Percentiles rank a stretch among this genome's conserved stretches.
phyloP scores from a whole-genome alignment of 2,113 vertebrate species.

The Rhinichthys klamathensis region DNA sequence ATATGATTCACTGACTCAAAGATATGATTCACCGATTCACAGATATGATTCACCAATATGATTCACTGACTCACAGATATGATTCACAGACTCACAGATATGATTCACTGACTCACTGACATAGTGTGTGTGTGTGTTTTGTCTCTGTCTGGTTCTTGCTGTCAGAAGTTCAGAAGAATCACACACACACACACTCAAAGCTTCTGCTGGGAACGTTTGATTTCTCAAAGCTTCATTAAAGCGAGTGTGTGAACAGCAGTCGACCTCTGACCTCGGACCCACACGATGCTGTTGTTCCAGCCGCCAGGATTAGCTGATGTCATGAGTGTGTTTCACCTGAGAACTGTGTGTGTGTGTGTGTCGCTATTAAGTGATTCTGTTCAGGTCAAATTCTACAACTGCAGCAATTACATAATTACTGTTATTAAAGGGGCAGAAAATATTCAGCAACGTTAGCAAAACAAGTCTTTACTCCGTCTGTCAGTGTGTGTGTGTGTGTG shows the following conservation, averaged over 20 bases:
- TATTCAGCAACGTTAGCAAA: conserved; percentile 63
- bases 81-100: no score
- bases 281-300: conserved; percentile 14
- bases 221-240: neutral
- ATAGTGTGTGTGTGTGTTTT: no score
- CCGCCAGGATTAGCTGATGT: neutral
- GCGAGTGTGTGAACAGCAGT: neutral
- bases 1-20: no score
- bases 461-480: conserved; percentile 61
- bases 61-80: no score
- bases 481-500: conserved; percentile 64
- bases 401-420: conserved; percentile 77
- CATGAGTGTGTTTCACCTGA: neutral
- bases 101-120: no score
- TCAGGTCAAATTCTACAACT: conserved; percentile 67
- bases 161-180: neutral
- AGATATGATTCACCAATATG: no score
- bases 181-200: conserved; percentile 3
- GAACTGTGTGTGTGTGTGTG: neutral
- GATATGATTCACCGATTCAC: no score
- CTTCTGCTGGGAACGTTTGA: neutral
- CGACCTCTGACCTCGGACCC: neutral
- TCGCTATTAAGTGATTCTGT: conserved; percentile 15
- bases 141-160: neutral
- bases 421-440: conserved; percentile 72